Evolutionary conservation across 2,888 invertebrate genomes (phyloP).

Genomic region (Eupeodes latifasciatus): DNA sequence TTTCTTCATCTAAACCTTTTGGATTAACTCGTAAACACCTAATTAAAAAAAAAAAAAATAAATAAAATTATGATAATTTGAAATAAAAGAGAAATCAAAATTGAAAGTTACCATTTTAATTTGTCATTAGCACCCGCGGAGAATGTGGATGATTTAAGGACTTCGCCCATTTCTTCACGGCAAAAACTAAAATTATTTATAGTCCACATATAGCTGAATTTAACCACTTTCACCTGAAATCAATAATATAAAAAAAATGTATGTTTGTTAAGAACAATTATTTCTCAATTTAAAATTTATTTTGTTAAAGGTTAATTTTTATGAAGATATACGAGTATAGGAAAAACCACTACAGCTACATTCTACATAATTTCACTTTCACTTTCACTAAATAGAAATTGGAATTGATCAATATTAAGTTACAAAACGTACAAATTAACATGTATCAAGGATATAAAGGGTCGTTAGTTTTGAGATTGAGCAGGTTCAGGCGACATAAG

Average conservation of each 20-base stretch:
- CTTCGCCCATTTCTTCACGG: conserved; percentile 99
- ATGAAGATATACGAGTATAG: no score
- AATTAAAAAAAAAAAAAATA: conserved; percentile 52
- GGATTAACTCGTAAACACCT: conserved; percentile 99
- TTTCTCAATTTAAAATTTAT: no score
- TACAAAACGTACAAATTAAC: no score
- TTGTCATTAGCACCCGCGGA: conserved; percentile 99
- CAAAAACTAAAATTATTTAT: conserved; percentile 99
- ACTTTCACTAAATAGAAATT: no score
- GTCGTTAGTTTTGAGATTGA: no score
- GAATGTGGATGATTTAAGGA: conserved; percentile 99
- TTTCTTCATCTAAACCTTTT: conserved; percentile 99
- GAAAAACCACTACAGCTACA: no score
- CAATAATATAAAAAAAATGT: conserved; percentile 8
- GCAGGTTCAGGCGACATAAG: no score
- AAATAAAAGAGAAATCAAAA: conserved; percentile 61
- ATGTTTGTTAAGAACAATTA: no score
- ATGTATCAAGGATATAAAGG: no score
- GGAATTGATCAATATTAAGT: no score
- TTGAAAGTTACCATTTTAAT: conserved; percentile 93
- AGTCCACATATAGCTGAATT: conserved; percentile 99
- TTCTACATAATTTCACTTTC: no score
- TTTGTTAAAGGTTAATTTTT: no score
- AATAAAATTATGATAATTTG: not conserved
- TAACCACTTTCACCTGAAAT: conserved; percentile 99